phyloP scores from a whole-genome alignment of 2,888 invertebrate genomes.

The Drosophila borealis region DNA sequence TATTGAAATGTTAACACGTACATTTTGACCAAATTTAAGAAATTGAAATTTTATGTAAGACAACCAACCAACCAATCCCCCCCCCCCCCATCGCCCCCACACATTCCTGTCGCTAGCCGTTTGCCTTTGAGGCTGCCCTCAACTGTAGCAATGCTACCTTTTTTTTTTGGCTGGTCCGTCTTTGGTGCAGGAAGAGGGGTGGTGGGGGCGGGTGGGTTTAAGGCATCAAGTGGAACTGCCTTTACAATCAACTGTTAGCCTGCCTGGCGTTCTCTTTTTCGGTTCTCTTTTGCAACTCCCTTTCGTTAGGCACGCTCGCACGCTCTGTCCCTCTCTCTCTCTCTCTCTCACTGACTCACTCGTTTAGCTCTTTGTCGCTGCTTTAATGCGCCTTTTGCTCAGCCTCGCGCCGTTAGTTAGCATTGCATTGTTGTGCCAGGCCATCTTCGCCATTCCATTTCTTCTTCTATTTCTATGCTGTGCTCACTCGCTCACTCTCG shows the following conservation, averaged over 20 bases:
- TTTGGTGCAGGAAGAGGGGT: background rate
- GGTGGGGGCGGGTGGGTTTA: background rate
- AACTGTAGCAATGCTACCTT: constrained; percentile 35
- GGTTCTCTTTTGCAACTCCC: constrained; percentile 15
- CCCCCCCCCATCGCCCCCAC: background rate
- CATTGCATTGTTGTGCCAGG: constrained; percentile 48
- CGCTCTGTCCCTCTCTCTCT: background rate
- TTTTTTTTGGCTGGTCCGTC: background rate
- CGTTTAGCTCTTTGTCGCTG: constrained; percentile 26
- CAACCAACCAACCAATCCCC: background rate
- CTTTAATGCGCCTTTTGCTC: constrained; percentile 39
- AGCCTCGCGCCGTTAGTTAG: constrained; percentile 49
- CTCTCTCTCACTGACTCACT: constrained; percentile 7
- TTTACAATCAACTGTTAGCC: constrained; percentile 17
- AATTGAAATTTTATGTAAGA: constrained; percentile 29
- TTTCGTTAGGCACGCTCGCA: constrained; percentile 10
- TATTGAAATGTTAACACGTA: background rate
- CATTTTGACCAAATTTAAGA: constrained; percentile 29
- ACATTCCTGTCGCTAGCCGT: background rate
- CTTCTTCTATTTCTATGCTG: constrained; percentile 21
- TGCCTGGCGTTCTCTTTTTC: constrained; percentile 1
- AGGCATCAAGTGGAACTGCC: constrained; percentile 27
- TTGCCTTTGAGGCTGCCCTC: background rate
- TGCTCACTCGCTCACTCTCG: background rate
- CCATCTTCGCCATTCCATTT: constrained; percentile 13